Base-by-base conservation (phyloP, 2,888 invertebrate genomes). In the Phrixothrix hirtus region DNA sequence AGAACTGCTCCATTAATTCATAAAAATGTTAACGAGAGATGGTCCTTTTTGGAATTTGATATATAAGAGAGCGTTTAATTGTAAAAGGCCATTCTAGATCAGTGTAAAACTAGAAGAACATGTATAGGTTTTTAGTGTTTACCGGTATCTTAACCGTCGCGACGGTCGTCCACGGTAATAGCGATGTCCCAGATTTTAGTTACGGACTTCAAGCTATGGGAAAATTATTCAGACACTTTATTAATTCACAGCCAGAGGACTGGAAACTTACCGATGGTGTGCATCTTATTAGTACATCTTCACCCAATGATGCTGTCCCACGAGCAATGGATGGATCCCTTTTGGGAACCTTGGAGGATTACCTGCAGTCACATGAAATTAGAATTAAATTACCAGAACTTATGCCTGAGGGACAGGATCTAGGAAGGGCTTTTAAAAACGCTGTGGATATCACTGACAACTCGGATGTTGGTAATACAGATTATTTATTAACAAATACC, bases 321-420 rank as follows among this genome's bases (percentile, higher is more conserved):
- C 72, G 84, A 70, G 69, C 71, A 72, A 67, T 59, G 52, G 83
- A 78, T 27, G 82, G 81, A 29, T 77, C 81, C 0, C 69, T 81
- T 0, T 59, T 87, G 44, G 83, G 80, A 4, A 75, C 82, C 6
- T 75, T 89, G 64, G 81, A 86, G 10, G 82, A 81, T 63, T 89
- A 89, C 62, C 72, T 90, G 1, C 81, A 85, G 66, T 85, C 81
- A 1, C 87, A 89, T 59, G 90, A 90, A 68, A 69, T 90, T 10
- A 82, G 86, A 65, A 84, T 90, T 50, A 86, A 83, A 64, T 73
- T 90, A 43, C 83, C 85, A 0, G 86, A 84, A 66, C 72, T 90
- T 56, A 78, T 89, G 52, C 86, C 87, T 5, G 31, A 46, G 14
- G 82, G 82, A 59, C 82, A 83, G 12, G 84, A 84, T 56, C 70